Percentiles rank a stretch among this genome's conserved stretches.
These are phyloP conservation scores for Amphilophus citrinellus DNA, from an alignment of 2,113 vertebrate genomes.

Conservation along the genomic window DNA sequence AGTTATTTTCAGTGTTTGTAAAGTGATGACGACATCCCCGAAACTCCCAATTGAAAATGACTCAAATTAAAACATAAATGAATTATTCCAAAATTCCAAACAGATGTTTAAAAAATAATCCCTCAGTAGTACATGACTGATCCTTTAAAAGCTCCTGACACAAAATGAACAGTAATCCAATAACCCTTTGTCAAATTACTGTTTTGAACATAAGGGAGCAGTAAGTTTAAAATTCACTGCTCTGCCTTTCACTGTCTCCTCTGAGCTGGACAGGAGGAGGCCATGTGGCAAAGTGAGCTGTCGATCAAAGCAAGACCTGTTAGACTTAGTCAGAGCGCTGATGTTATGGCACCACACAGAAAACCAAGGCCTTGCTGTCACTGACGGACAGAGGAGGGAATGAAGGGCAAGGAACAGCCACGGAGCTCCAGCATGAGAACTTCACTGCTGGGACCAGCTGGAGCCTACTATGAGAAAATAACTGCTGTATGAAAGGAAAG, in stretches of 20 bases:
- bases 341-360: slow-evolving; percentile 21
- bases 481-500: background rate
- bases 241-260: slow-evolving; percentile 19
- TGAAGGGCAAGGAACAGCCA: slow-evolving; percentile 17
- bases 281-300: slow-evolving; percentile 26
- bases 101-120: slow-evolving; percentile 47
- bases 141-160: slow-evolving; percentile 33
- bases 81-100: slow-evolving; percentile 24
- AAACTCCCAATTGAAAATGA: slow-evolving; percentile 34
- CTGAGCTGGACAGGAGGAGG: background rate
- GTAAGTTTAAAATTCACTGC: background rate
- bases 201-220: background rate
- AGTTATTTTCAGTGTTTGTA: slow-evolving; percentile 30
- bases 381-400: slow-evolving; percentile 24
- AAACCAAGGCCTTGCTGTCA: slow-evolving; percentile 31
- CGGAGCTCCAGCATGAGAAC: slow-evolving; percentile 20
- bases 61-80: slow-evolving; percentile 32
- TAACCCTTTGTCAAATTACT: slow-evolving; percentile 26
- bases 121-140: background rate
- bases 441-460: background rate
- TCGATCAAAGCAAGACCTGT: slow-evolving; percentile 54
- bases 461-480: background rate
- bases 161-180: slow-evolving; percentile 27
- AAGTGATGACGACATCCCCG: slow-evolving; percentile 10
- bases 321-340: slow-evolving; percentile 48